Evolutionary conservation across 2,888 invertebrate genomes (phyloP).

Genomic region (Megastigmus dorsalis): DNA sequence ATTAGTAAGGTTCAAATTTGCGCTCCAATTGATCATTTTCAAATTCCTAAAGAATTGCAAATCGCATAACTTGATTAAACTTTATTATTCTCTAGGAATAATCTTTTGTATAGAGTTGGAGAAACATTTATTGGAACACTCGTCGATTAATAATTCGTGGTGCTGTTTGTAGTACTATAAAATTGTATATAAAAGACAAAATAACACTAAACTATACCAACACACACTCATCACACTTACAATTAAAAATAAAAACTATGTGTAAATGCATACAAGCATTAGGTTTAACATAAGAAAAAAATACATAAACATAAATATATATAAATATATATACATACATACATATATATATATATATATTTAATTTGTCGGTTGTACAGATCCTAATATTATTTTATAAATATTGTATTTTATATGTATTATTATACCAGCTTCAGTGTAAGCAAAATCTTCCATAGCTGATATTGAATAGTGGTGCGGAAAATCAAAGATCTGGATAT

Average conservation of each 20-base stretch:
- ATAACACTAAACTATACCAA: conserved; percentile 17
- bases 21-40: neutral
- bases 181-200: conserved; percentile 50
- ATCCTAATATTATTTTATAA: conserved; percentile 65
- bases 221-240: conserved; percentile 21
- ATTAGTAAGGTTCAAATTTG: neutral
- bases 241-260: conserved; percentile 28
- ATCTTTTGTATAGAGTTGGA: conserved; percentile 9
- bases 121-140: conserved; percentile 43
- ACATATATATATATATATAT: conserved; percentile 56
- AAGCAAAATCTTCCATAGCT: conserved; percentile 56
- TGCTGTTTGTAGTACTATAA: conserved; percentile 53
- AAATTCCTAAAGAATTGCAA: conserved; percentile 16
- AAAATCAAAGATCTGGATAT: conserved; percentile 21
- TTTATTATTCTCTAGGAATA: conserved; percentile 12
- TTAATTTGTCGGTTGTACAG: conserved; percentile 66
- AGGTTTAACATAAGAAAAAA: conserved; percentile 32
- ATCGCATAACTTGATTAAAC: neutral
- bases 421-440: conserved; percentile 60
- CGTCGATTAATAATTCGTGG: conserved; percentile 53
- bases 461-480: conserved; percentile 25
- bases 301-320: conserved; percentile 50
- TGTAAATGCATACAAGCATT: conserved; percentile 21
- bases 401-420: conserved; percentile 67
- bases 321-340: conserved; percentile 57